Evolutionary conservation across 23 tunicate species (phyloP), one percentile per base, ranked within the genome.

Genomic region (Aplidium turbinatum): DNA sequence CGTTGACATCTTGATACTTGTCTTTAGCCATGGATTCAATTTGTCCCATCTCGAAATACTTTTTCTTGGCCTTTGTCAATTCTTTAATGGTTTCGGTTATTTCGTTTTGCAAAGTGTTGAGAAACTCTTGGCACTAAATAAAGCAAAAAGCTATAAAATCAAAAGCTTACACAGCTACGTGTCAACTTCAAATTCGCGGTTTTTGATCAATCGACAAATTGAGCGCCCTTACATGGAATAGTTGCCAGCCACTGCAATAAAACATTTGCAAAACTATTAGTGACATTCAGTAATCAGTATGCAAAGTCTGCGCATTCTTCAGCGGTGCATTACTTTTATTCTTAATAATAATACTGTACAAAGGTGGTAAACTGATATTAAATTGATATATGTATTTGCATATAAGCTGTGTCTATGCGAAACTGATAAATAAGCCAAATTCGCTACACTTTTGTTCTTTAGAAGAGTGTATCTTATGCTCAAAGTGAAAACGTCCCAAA

Each of bases 31-130:
- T 32, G 16, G 47, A 9, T 3, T 89, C 70, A 4, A 82, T 25
- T 63, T 89, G 96, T 71, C 82, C 84, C 0, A 63, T 35, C 19
- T 89, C 96, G 55, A 40, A 89, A 45, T 89, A 89, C 78, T 89
- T 82, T 63, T 89, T 89, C 35, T 89, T 89, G 21, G 89, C 48
- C 65, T 89, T 89, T 9, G 81, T 78, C 4, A 89, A 51, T 28
- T 89, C 89, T 51, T 82, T 82, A 28, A 89, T 64, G 28, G 96
- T 77, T 70, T 89, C 89, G 36, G 96, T 32, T 4, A 89, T 71
- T 82, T 83, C 96, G 61, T 82, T 82, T 67, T 89, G 96, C 22
- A 89, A 47, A 25, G 71, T 71, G 72, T 77, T 82, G n/a, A 89
- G 58, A 4, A 89, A 72, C 51, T 89, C 96, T 57, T 82, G 89